Evolutionary conservation across 2,888 invertebrate species (phyloP).

Genomic region (Pedicia rivosa): DNA sequence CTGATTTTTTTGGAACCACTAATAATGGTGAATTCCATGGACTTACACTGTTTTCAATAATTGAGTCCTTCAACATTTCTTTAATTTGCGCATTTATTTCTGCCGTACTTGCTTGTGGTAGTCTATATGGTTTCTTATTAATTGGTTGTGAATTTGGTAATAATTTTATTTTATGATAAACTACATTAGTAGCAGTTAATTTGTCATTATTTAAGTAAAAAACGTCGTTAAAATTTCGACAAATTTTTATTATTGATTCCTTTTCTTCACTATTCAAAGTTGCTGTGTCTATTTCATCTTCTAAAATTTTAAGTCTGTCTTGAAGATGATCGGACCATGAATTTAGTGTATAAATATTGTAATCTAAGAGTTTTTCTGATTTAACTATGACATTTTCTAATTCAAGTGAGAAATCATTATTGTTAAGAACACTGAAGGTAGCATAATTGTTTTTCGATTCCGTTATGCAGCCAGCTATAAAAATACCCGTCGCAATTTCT

Average conservation of each 20-base stretch:
- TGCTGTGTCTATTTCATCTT: background rate
- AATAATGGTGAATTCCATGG: conserved; percentile 16
- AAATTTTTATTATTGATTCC: background rate
- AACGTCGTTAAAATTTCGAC: background rate
- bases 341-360: no score
- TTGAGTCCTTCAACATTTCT: conserved; percentile 16
- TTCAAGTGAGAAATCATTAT: background rate
- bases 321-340: no score
- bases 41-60: conserved; percentile 14
- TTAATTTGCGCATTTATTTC: conserved; percentile 13
- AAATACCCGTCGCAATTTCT: no score
- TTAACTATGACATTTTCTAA: background rate
- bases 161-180: background rate
- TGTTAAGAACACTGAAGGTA: background rate
- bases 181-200: background rate
- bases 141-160: conserved; percentile 3
- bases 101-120: conserved; percentile 3
- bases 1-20: conserved; percentile 14
- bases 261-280: background rate
- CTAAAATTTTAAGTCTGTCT: background rate
- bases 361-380: background rate
- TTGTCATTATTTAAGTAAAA: background rate
- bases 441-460: background rate
- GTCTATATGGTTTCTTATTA: conserved; percentile 5
- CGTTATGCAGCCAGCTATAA: background rate